Evolutionary conservation across 2,888 invertebrate genomes (phyloP), one percentile per base, ranked within the genome.

Genomic region (Lottia gigantea): DNA sequence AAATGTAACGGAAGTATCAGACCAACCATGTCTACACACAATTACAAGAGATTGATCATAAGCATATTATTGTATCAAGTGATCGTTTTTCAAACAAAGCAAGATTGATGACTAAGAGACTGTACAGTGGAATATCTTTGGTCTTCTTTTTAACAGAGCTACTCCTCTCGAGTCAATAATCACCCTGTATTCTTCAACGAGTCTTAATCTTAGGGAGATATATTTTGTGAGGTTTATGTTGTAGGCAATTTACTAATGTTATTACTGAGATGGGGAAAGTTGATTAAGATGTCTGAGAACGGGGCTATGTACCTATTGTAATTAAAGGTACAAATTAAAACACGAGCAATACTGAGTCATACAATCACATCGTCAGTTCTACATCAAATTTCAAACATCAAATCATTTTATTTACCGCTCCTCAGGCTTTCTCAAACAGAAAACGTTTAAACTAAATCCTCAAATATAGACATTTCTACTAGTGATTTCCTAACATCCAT

Each of bases 261-360:
- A 23, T 55, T 55, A 23, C 55, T 14, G 23, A 23, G 55, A 19
- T 55, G 19, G 15, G 55, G 14, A 19, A 23, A 55, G 19, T 19
- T 23, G 19, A 55, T 55, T 55, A 19, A 11, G 12, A 23, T 55
- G 55, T 55, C 55, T 55, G 55, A 55, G 55, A 23, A 23, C 55
- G 19, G 15, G 19, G n/a, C 40, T 55, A 55, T 55, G 19, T 55
- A 55, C 55, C 23, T 55, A 19, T 23, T 55, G 55, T 55, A 55
- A 55, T 55, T 55, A 55, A 55, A 55, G 55, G 55, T 55, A 55
- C 55, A 55, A 55, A 55, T 55, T 23, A 55, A 55, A 19, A 55
- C 55, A 19, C 55, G 19, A 55, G 19, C 19, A 23, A 1, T 40
- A 40, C 19, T 55, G 55, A 55, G 19, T 55, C 19, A 19, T 14